Evolutionary conservation across 2,888 invertebrate species (phyloP), one percentile per base, ranked within the genome.

Genomic region (Autographa pulchrina): DNA sequence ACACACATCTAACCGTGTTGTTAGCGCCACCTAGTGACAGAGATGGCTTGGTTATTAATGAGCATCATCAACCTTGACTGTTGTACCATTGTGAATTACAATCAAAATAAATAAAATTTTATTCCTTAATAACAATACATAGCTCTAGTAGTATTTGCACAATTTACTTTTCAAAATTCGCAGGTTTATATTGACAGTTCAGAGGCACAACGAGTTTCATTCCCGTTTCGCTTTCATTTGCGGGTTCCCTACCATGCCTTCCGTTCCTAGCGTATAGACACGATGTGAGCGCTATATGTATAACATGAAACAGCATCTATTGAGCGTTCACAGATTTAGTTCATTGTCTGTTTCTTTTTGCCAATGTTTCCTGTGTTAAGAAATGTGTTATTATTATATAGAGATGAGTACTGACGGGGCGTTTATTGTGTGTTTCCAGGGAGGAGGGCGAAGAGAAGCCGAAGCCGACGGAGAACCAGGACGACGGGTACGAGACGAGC

Each of bases 401-500:
- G 54, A 20, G 20, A 8, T 25, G 11, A 48, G 20, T 9, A 58
- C 18, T 78, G 35, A 77, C 14, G 0, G 5, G 60, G 0, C 31
- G 8, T 1, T 25, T 56, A n/a, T 65, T 75, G 35, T 60, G 70
- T 84, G 67, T 87, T 43, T 85, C 56, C 93, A 95, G 96, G 91
- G 95, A 94, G 91, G 95, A 94, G 90, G 95, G 92, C 88, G 91
- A 91, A 81, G 95, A 94, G 85, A 95, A 96, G 95, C 93, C 95
- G 90, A 95, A 93, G 91, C 91, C 93, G 89, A 96, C 97, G 88
- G 98, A 98, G 96, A 97, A 97, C 88, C 97, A 98, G 89, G 98
- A 98, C 96, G 98, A 98, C 96, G 98, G 98, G 83, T 98, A 98
- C 96, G 98, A 98, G 96, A 98, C 98, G 85, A 98, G 98, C 94